Base-by-base conservation (phyloP, 2,113 vertebrate species). In the Mormyrus lacerda region DNA sequence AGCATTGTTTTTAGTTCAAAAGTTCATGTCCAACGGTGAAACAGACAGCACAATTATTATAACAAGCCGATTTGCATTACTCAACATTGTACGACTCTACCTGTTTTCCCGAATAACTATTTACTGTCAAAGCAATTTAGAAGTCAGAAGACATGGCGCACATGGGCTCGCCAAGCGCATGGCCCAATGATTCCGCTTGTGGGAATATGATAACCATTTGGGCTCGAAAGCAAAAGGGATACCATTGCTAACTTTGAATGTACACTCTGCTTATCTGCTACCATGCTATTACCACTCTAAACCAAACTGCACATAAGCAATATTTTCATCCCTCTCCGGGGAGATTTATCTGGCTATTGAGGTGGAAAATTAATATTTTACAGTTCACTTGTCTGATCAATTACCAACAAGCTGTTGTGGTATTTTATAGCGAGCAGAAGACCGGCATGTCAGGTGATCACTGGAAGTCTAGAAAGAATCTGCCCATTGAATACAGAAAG, bases 351-450 rank as follows among this genome's bases (percentile, higher is more conserved):
- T 99, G 97, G 95, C 96, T 98, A 97, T 97, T 99, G 97, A 98
- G 98, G 98, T 98, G 99, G 98, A 99, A 99, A 99, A 99, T 99
- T 97, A 99, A 99, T 99, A 99, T 99, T 99, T 99, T 99, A 99
- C 98, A 99, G 97, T 99, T 98, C 97, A 98, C 97, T 99, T 98
- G 97, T 97, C 98, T 99, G 97, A 99, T 99, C 98, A 99, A 99
- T 99, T 99, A 99, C 98, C 97, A 98, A 98, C 98, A 99, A 99
- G 98, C 98, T 98, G 98, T 97, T 97, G 96, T 96, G 96, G 96
- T 96, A 98, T 98, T 98, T 98, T 97, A 97, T 96, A 97, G 97
- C 96, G 95, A 96, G 96, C 97, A 94, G 95, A 95, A 97, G 96
- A 96, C 94, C 95, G 93, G 91, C 91, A 95, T 95, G 31, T 51